Percentiles rank a stretch among this genome's conserved stretches.
Evolutionary conservation across 2,888 invertebrate genomes (phyloP).

Genomic region (Gryllus longicercus): DNA sequence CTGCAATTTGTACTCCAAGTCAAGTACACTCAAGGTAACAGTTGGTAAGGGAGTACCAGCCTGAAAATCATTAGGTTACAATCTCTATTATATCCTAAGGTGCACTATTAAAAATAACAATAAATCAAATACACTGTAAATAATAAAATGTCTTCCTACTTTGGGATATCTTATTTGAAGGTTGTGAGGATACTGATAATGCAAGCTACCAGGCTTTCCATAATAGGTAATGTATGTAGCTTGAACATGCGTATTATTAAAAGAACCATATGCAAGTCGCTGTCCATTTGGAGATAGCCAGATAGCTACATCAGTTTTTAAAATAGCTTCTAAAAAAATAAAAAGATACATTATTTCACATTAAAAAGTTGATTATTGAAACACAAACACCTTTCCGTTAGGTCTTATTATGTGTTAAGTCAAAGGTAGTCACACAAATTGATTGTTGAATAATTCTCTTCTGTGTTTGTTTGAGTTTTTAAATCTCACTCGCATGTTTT

Average conservation of each 20-base stretch:
- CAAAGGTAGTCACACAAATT: too few species aligned
- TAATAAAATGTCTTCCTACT: constrained; percentile 49
- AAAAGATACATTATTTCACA: too few species aligned
- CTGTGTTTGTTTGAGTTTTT: too few species aligned
- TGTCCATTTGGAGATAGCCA: constrained; percentile 85
- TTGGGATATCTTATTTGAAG: constrained; percentile 78
- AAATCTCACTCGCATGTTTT: too few species aligned
- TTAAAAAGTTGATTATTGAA: too few species aligned
- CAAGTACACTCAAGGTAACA: background rate
- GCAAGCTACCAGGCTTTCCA: constrained; percentile 68
- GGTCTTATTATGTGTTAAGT: too few species aligned
- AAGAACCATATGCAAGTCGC: constrained; percentile 74
- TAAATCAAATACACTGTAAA: background rate
- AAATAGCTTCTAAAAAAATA: constrained; percentile 76
- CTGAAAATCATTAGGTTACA: background rate
- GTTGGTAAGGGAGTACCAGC: constrained; percentile 1
- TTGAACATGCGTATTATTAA: constrained; percentile 70
- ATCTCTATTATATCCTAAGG: too few species aligned
- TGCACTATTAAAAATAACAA: too few species aligned
- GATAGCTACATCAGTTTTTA: constrained; percentile 75
- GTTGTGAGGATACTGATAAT: constrained; percentile 73
- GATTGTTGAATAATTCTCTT: too few species aligned
- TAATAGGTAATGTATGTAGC: constrained; percentile 76
- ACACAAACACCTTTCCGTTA: too few species aligned
- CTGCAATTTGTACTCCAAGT: background rate